Evolutionary conservation across 2,797 vertebrate genomes (phyloP).

Genomic region (Dromococcyx pavoninus): DNA sequence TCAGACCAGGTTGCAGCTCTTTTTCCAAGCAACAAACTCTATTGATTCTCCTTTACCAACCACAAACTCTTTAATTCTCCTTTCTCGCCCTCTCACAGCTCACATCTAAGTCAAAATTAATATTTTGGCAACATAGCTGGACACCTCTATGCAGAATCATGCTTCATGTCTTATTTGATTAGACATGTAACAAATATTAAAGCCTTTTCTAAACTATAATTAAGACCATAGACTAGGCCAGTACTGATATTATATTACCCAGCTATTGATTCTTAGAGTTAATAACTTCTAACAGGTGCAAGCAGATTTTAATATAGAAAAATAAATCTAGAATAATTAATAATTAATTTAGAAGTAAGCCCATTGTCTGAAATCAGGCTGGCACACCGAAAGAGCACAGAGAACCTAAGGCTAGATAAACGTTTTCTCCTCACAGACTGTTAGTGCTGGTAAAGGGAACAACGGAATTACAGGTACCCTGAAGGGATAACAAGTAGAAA

Average conservation of each 20-base stretch:
- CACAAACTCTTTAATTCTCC: background rate
- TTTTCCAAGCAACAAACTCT: background rate
- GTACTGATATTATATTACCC: background rate
- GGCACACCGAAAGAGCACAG: background rate
- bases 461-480: background rate
- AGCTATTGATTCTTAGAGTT: background rate
- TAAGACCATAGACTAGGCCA: background rate
- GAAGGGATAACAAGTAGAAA: background rate
- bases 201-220: background rate
- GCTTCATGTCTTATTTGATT: background rate
- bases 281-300: background rate
- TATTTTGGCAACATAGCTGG: background rate
- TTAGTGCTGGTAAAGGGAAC: background rate
- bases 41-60: background rate
- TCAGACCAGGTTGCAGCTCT: background rate
- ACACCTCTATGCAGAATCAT: background rate
- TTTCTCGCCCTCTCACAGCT: background rate
- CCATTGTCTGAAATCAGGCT: background rate
- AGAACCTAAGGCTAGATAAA: background rate
- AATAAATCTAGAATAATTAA: background rate
- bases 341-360: background rate
- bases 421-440: background rate
- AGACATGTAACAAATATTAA: background rate
- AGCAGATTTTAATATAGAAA: background rate
- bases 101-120: background rate